phyloP scores from a whole-genome alignment of 2,888 invertebrate genomes.

The Polylopha cassiicola region DNA sequence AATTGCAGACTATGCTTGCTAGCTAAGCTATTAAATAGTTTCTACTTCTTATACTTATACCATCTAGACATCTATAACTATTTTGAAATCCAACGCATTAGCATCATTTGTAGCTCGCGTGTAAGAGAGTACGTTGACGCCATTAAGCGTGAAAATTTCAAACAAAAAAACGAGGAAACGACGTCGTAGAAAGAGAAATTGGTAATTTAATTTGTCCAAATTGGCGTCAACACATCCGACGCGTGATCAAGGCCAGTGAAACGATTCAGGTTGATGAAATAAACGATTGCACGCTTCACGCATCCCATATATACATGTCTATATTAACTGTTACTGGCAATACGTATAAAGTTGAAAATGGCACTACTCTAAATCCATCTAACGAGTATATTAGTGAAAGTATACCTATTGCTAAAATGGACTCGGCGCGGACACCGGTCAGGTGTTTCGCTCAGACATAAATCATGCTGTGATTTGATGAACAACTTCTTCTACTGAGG shows the following conservation, averaged over 20 bases:
- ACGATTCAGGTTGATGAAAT: slow-evolving; percentile 32
- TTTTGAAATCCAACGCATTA: too few relatives aligned
- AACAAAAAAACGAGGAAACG: slow-evolving; percentile 19
- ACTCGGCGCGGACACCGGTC: slow-evolving; percentile 16
- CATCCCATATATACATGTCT: slow-evolving; percentile 20
- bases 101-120: too few relatives aligned
- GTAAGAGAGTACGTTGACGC: slow-evolving; percentile 5
- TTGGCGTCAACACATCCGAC: slow-evolving; percentile 28
- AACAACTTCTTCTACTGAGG: slow-evolving; percentile 8
- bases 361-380: slow-evolving; percentile 6
- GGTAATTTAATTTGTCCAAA: slow-evolving; percentile 32
- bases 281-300: slow-evolving; percentile 29
- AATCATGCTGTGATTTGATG: slow-evolving; percentile 14
- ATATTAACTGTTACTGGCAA: slow-evolving; percentile 10
- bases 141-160: slow-evolving; percentile 12
- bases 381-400: slow-evolving; percentile 22
- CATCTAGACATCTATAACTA: too few relatives aligned
- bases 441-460: slow-evolving; percentile 12
- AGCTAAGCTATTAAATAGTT: too few relatives aligned
- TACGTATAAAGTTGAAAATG: slow-evolving; percentile 22
- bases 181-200: slow-evolving; percentile 29
- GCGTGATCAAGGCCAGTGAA: slow-evolving; percentile 37
- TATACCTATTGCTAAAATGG: slow-evolving; percentile 22
- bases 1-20: too few relatives aligned
- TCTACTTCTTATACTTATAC: too few relatives aligned